A percentile compares a stretch with the other conserved stretches of the same genome.
phyloP scores from a whole-genome alignment of 1,140 invertebrate genomes.

The Atta colombica region DNA sequence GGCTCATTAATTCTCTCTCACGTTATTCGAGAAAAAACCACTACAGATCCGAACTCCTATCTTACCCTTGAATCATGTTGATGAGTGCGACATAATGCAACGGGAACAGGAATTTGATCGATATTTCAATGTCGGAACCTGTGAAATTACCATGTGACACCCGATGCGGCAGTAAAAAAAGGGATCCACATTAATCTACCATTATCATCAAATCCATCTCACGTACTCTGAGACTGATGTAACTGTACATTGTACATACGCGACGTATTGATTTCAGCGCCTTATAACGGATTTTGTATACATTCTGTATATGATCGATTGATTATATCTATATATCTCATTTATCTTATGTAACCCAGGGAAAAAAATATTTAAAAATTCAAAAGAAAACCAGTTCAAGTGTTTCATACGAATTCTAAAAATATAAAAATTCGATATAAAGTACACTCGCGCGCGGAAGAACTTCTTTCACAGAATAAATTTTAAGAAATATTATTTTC shows the following conservation, averaged over 20 bases:
- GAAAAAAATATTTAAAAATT: constrained; percentile 18
- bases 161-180: constrained; percentile 29
- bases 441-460: not conserved
- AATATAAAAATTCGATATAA: not conserved
- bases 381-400: not conserved
- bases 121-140: constrained; percentile 54
- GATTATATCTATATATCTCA: not conserved
- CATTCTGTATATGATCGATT: not conserved
- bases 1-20: constrained; percentile 59
- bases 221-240: constrained; percentile 14
- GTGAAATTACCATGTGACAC: constrained; percentile 23
- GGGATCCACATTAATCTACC: constrained; percentile 34
- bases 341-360: not conserved
- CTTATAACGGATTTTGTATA: constrained; percentile 8
- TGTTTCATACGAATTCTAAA: not conserved
- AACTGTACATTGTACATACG: constrained; percentile 5
- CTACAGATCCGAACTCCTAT: not conserved
- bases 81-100: constrained; percentile 56
- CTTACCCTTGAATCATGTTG: constrained; percentile 58
- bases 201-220: constrained; percentile 40
- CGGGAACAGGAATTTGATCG: constrained; percentile 30
- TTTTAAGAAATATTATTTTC: not conserved
- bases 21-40: constrained; percentile 22
- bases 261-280: not conserved
- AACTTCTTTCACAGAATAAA: not conserved